Base-by-base conservation (phyloP, 1,140 invertebrate genomes). In the Sycophila sp. region DNA sequence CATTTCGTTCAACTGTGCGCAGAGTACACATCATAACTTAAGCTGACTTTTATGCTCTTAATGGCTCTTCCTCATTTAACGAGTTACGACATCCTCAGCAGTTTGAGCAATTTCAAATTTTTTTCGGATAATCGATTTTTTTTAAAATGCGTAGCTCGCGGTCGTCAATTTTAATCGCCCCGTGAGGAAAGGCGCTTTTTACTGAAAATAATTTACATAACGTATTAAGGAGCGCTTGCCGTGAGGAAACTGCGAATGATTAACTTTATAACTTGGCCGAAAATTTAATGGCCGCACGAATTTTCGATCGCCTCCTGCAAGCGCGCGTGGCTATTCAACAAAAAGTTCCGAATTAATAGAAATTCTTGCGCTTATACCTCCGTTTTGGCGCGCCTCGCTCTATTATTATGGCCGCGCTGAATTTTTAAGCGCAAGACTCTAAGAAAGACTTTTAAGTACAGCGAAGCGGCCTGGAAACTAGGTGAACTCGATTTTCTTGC, bases 61-160 rank as follows among this genome's bases (percentile, higher is more conserved):
- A 68, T 68, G 55, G 65, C 40, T 59, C 65, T 59, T 68, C 65
- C 65, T 59, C 42, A 58, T 32, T 58, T 68, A 68, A 68, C 65
- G 42, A 59, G 65, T 59, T 69, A 69, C 66, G 34, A 69, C 45
- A 69, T 69, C 53, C 66, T 53, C 53, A 8, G 56, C 56, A 53
- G 56, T 69, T 69, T 69, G 45, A 60, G 56, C 42, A 60, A 62
- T 69, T 69, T 69, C 38, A 69, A 59, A 60, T 69, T 69, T 69
- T n/a, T n/a, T 49, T 68, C 55, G 38, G 65, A 58, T 59, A 68
- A 59, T 49, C 40, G 65, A 68, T 68, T 59, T 58, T 68, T 64
- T 47, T 6, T 17, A 58, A 58, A 47, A 68, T 22, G 13, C 22
- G 40, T 47, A 67, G 47, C 53, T 47, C 26, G 28, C 38, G 22